These are phyloP conservation scores for Thymelicus lineola DNA, from an alignment of 2,888 invertebrate genomes.

Conservation along the genomic window DNA sequence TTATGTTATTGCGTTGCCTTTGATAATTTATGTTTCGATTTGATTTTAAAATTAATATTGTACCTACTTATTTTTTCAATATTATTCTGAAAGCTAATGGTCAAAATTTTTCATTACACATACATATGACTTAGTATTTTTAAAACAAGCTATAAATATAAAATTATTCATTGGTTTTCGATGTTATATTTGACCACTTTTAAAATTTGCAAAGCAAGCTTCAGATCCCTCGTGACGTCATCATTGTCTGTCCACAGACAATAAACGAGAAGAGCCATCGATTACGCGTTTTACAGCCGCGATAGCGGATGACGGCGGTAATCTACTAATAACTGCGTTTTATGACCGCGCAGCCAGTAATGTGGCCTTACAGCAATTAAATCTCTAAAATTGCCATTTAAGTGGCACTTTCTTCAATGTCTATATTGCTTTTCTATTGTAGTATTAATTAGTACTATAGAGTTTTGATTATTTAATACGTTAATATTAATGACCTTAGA, in stretches of 20 bases:
- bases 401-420: constrained; percentile 7
- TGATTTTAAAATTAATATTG: too few relatives aligned
- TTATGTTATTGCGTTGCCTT: too few relatives aligned
- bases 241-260: constrained; percentile 58
- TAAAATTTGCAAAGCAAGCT: not conserved
- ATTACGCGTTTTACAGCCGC: constrained; percentile 77
- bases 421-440: too few relatives aligned
- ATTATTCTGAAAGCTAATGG: too few relatives aligned
- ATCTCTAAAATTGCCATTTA: constrained; percentile 15
- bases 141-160: too few relatives aligned
- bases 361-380: constrained; percentile 29
- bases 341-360: constrained; percentile 48
- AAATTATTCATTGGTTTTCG: too few relatives aligned
- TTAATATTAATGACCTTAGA: too few relatives aligned
- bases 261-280: constrained; percentile 71
- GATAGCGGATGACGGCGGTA: constrained; percentile 75
- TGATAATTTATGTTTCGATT: too few relatives aligned
- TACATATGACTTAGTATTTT: too few relatives aligned
- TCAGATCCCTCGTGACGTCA: constrained; percentile 44
- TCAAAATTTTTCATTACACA: too few relatives aligned
- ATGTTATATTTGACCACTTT: not conserved
- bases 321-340: constrained; percentile 68
- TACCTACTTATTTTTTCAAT: too few relatives aligned
- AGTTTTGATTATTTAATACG: too few relatives aligned
- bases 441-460: not conserved